Conservation (phyloP, 1,140 invertebrate species). For the Drosophila sp. region DNA sequence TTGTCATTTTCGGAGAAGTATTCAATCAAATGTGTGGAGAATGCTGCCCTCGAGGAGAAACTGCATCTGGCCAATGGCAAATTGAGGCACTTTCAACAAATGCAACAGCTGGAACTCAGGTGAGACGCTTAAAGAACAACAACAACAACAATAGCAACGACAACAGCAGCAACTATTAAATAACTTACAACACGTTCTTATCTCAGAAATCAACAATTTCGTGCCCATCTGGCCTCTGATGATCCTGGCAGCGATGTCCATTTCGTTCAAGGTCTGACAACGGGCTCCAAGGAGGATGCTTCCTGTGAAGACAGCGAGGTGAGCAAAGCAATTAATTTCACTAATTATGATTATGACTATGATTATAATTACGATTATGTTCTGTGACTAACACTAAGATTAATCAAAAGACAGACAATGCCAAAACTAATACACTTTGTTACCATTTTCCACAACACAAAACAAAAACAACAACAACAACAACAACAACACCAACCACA, state of each 20-base stretch:
- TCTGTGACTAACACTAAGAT: slow-evolving; percentile 55
- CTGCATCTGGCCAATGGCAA: slow-evolving; percentile 91
- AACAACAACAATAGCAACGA: slow-evolving; percentile 9
- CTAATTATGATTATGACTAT: not conserved
- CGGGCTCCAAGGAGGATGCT: slow-evolving; percentile 59
- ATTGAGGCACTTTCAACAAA: slow-evolving; percentile 91
- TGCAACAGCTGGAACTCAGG: slow-evolving; percentile 89
- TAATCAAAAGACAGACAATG: slow-evolving; percentile 38
- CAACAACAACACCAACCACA: slow-evolving; percentile 51
- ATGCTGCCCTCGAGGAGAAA: slow-evolving; percentile 93
- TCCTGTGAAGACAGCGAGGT: slow-evolving; percentile 81
- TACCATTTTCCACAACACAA: slow-evolving; percentile 74
- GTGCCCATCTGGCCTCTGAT: slow-evolving; percentile 90
- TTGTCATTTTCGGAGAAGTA: slow-evolving; percentile 95
- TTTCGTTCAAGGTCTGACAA: slow-evolving; percentile 74
- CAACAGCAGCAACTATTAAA: not conserved
- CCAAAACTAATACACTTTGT: slow-evolving; percentile 75
- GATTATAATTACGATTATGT: too few species aligned
- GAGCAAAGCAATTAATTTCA: slow-evolving; percentile 9
- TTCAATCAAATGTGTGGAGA: slow-evolving; percentile 95
- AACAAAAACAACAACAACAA: slow-evolving; percentile 34
- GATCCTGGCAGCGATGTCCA: slow-evolving; percentile 86
- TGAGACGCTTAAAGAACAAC: slow-evolving; percentile 55
- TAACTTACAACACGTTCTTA: not conserved
- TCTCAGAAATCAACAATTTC: slow-evolving; percentile 90